Base-by-base conservation (phyloP, 2,113 vertebrate species). In the Cebidichthys violaceus region DNA sequence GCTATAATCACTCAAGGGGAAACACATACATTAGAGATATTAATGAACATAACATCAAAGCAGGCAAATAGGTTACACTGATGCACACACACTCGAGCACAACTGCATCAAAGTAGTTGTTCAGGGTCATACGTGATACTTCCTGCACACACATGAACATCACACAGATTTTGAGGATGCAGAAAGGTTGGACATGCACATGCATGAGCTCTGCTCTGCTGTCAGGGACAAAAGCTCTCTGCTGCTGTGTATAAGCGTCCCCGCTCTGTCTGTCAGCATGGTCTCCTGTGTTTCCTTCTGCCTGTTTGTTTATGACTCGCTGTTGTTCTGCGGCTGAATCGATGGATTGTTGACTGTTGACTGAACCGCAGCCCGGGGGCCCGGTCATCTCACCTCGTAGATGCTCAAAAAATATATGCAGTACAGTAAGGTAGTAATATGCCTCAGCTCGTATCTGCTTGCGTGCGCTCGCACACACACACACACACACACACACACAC, bases 331-430 rank as follows among this genome's bases (percentile, higher is more conserved):
- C 35, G 31, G 75, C 70, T 69, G 50, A 86, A 89, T 89, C 79
- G 24, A 91, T 88, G 85, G 83, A n/a, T 77, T 88, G 79, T 77
- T 77, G 86, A 82, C 89, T 80, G 76, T 83, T 80, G 68, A 59
- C 71, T 83, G 83, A 85, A 69, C 64, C 43, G 52, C 59, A 65
- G 85, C 86, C 60, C 4, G 31, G 31, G 76, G 86, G 72, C 64
- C 68, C 29, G 62, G 67, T 47, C 70, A 55, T 70, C 67, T 77
- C 82, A 77, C 62, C 66, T 54, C 3, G 1, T 45, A 15, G 50
- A 72, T 57, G 27, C 45, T 84, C 2, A 77, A 62, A 45, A 31
- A 69, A 73, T 9, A 35, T 14, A 27, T 9, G 4, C 20, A 69
- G 27, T 68, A 68, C 41, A 41, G 64, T 68, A 27, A 10, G 4